Percentiles rank a stretch among this genome's conserved stretches.
phyloP scores from a whole-genome alignment of 2,888 invertebrate species.

The Beris chalybata region DNA sequence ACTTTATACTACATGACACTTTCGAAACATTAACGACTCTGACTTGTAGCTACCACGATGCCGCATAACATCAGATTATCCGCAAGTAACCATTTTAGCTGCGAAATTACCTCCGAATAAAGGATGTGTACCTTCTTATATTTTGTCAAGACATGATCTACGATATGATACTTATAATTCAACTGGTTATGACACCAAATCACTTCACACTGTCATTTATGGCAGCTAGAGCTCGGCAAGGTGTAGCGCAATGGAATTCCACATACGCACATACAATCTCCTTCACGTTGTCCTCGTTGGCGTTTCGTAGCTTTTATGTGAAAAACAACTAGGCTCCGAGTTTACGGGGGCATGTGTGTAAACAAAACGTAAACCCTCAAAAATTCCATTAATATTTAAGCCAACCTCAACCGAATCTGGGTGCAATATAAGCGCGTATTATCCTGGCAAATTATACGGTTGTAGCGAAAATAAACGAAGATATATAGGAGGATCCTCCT shows the following conservation, averaged over 20 bases:
- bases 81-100: no score
- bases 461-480: neutral
- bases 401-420: conserved; percentile 35
- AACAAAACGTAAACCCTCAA: conserved; percentile 31
- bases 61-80: no score
- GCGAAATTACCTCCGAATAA: no score
- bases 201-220: no score
- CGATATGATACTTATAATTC: conserved; percentile 14
- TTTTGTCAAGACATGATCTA: conserved; percentile 34
- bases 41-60: no score
- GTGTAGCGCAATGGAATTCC: neutral
- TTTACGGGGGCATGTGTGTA: neutral
- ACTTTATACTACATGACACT: no score
- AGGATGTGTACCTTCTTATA: conserved; percentile 1
- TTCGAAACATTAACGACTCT: no score
- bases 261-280: neutral
- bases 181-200: conserved; percentile 11
- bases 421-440: conserved; percentile 28
- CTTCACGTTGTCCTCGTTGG: conserved; percentile 12
- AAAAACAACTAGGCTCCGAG: conserved; percentile 12
- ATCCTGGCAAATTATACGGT: conserved; percentile 16
- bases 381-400: conserved; percentile 40
- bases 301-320: neutral
- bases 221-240: neutral
- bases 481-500: conserved; percentile 17